These are phyloP conservation scores for Mormyrops boulengeri DNA, from an alignment of 2,797 vertebrate genomes.

Conservation along the genomic window DNA sequence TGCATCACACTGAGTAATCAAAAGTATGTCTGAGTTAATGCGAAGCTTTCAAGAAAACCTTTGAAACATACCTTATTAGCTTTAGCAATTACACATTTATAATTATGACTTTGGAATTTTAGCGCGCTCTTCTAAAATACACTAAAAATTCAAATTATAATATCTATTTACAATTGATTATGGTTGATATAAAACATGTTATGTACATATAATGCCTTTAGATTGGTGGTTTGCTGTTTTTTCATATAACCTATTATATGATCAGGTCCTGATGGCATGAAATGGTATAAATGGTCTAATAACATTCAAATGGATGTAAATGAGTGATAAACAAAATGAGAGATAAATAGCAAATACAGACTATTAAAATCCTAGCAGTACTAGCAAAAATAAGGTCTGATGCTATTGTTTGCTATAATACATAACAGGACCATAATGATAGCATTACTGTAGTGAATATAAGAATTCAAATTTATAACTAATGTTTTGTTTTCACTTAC, in stretches of 20 bases:
- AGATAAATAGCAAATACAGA: slow-evolving; percentile 7
- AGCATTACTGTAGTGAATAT: not conserved
- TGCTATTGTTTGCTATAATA: not conserved
- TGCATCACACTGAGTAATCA: not conserved
- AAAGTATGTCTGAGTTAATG: not conserved
- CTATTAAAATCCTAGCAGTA: not conserved
- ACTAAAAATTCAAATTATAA: not conserved
- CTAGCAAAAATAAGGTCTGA: not conserved
- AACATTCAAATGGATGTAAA: slow-evolving; percentile 12
- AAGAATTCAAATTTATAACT: not conserved
- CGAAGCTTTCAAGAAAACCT: not conserved
- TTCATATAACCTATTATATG: slow-evolving; percentile 1
- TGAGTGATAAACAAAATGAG: slow-evolving; percentile 15
- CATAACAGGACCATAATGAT: slow-evolving; percentile 7
- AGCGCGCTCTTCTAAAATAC: not conserved
- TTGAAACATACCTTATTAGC: not conserved
- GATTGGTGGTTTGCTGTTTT: not conserved
- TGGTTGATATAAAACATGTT: not conserved
- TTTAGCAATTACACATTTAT: not conserved
- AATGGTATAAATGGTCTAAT: not conserved
- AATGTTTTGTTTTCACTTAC: slow-evolving; percentile 12
- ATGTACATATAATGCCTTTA: slow-evolving; percentile 4
- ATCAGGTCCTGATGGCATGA: not conserved
- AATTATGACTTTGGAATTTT: slow-evolving; percentile 1
- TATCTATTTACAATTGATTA: slow-evolving; percentile 2